These are phyloP conservation scores for Dysidea cf. avara DNA, from an alignment of 37 sponge, comb jelly and placozoan genomes.

Conservation along the genomic window DNA sequence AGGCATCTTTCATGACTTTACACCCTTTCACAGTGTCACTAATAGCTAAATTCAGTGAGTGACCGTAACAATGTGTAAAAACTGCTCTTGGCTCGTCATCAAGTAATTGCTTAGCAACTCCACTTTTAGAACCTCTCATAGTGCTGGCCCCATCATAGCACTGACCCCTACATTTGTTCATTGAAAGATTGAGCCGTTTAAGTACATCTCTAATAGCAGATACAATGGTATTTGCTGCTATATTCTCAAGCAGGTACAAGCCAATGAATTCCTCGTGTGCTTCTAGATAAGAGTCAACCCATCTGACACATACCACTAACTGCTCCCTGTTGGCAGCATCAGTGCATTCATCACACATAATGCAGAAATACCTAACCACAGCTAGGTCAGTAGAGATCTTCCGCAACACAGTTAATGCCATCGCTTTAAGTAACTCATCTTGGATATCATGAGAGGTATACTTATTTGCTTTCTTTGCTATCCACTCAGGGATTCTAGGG, in stretches of 20 bases:
- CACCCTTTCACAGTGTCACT: slow-evolving; percentile 41
- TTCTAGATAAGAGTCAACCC: slow-evolving; percentile 41
- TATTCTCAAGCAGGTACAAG: slow-evolving; percentile 27
- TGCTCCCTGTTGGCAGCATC: slow-evolving; percentile 72
- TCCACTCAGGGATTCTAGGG: slow-evolving; percentile 13
- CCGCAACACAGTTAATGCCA: slow-evolving; percentile 48
- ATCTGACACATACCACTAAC: slow-evolving; percentile 61
- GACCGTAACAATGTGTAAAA: slow-evolving; percentile 67
- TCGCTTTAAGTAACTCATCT: slow-evolving; percentile 55
- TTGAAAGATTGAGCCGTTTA: slow-evolving; percentile 39
- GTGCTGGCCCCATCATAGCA: slow-evolving; percentile 64
- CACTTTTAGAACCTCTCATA: slow-evolving; percentile 37
- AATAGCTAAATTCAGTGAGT: slow-evolving; percentile 48
- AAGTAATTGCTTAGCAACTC: slow-evolving; percentile 35
- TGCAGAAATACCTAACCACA: slow-evolving; percentile 28
- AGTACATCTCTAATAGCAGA: slow-evolving; percentile 43
- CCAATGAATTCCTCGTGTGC: slow-evolving; percentile 43
- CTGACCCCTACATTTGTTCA: slow-evolving; percentile 53
- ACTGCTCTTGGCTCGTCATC: slow-evolving; percentile 54
- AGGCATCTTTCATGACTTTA: slow-evolving; percentile 60
- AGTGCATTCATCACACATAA: slow-evolving; percentile 75
- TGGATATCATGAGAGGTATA: slow-evolving; percentile 55
- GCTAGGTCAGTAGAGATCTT: slow-evolving; percentile 30
- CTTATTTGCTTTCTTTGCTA: slow-evolving; percentile 37
- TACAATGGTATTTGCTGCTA: slow-evolving; percentile 8